Conservation (phyloP, 2,888 invertebrate genomes). For the Empis livida region DNA sequence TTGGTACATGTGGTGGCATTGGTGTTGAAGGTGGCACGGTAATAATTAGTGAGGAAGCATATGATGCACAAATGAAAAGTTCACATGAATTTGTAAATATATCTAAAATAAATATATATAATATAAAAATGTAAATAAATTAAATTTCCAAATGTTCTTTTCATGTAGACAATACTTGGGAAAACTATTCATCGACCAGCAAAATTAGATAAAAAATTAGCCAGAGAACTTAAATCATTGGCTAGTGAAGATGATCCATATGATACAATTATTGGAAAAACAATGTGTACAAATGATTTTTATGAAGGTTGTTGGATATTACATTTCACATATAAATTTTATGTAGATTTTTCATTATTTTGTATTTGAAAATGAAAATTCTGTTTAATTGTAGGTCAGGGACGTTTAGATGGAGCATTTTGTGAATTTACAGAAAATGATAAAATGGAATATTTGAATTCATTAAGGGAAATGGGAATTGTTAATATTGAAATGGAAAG, state of each 20-base stretch:
- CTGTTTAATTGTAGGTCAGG: constrained; percentile 55
- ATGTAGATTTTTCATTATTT: too few relatives aligned
- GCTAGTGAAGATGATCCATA: constrained; percentile 67
- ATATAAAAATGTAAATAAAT: too few relatives aligned
- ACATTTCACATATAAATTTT: too few relatives aligned
- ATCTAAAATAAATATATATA: neutral
- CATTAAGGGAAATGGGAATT: constrained; percentile 64
- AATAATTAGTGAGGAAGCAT: constrained; percentile 81
- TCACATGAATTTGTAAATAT: constrained; percentile 66
- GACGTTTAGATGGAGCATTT: constrained; percentile 90
- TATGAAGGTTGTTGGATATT: constrained; percentile 98
- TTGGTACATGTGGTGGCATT: constrained; percentile 89
- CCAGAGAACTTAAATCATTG: constrained; percentile 63
- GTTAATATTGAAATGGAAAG: constrained; percentile 98
- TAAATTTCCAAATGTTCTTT: neutral
- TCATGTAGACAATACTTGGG: constrained; percentile 64
- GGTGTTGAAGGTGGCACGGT: constrained; percentile 89
- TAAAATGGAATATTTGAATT: constrained; percentile 74
- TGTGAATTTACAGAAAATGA: constrained; percentile 87
- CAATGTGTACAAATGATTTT: constrained; percentile 95
- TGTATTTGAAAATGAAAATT: too few relatives aligned
- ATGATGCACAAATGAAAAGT: constrained; percentile 75
- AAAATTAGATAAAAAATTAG: constrained; percentile 67
- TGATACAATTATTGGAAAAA: constrained; percentile 79
- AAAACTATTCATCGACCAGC: constrained; percentile 70